phyloP scores from a whole-genome alignment of 2,113 vertebrate species.

The Jacana jacana region DNA sequence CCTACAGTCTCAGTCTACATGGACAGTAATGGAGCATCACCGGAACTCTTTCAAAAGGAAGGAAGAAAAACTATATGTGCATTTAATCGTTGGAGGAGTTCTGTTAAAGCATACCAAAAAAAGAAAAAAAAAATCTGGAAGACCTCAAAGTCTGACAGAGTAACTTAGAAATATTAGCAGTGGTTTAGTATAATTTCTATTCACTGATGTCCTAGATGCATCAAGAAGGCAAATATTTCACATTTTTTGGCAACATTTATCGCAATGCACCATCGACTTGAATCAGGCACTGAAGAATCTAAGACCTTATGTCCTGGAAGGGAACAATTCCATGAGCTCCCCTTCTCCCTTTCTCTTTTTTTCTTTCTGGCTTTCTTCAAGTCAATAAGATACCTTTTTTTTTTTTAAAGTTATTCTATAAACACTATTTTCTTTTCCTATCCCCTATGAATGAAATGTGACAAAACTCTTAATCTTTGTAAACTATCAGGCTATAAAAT shows the following conservation, averaged over 20 bases:
- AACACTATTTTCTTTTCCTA: background rate
- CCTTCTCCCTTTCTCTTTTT: background rate
- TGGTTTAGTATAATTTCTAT: background rate
- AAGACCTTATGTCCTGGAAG: background rate
- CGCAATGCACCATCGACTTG: rapidly evolving
- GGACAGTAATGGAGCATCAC: background rate
- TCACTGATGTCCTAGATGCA: background rate
- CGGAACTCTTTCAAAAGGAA: background rate
- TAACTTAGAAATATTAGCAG: background rate
- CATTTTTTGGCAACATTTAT: background rate
- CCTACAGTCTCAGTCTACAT: background rate
- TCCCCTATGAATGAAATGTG: background rate
- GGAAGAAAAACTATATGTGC: background rate
- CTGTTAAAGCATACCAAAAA: background rate
- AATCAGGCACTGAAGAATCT: background rate
- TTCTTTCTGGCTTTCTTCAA: background rate
- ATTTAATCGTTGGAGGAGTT: background rate
- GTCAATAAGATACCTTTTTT: background rate
- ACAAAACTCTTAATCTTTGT: background rate
- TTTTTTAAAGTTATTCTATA: background rate
- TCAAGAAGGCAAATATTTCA: background rate
- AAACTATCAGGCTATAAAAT: background rate
- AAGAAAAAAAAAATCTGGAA: background rate
- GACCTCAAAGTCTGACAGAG: background rate
- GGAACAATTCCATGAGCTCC: background rate